Evolutionary conservation across 1,140 invertebrate genomes (phyloP), one percentile per base, ranked within the genome.

Genomic region (Trichoplusia ni): DNA sequence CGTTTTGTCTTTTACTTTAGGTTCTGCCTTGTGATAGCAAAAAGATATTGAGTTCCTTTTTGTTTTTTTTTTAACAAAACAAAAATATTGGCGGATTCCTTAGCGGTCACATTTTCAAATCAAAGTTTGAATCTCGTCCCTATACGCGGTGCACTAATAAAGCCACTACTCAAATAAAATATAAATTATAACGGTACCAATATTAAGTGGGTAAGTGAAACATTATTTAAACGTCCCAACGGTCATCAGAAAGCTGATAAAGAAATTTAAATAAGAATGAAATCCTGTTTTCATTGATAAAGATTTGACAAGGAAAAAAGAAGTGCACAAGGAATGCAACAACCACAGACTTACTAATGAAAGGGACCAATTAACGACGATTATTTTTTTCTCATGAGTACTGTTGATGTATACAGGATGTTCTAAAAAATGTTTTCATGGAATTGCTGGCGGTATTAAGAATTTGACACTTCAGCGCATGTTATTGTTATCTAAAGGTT

Each of bases 221-320:
- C 75, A 77, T 79, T 78, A 82, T 75, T 75, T 71, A 69, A 68
- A 66, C 74, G 72, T 60, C 73, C 73, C 67, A 60, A n/a, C 75
- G 69, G 64, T 78, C 77, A 81, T 72, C 62, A 59, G 79, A 77
- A 68, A 77, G 72, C 42, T 75, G 83, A 88, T 90, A 90, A 87
- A 71, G 69, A 71, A 79, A 84, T 87, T 88, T 86, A 86, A 90
- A 86, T 88, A 86, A 88, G 82, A 90, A 87, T 90, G 77, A 90
- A 87, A 81, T 86, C 84, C 83, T 85, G 86, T 86, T 82, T 85
- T 83, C 85, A 87, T 90, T 90, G 86, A 90, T 90, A 89, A 90
- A 82, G 79, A 79, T 86, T 89, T 90, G 87, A 90, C 87, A 90
- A 77, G 67, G 77, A 87, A 87, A 86, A 90, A 90, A 88, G 76